Evolutionary conservation across 2,113 vertebrate genomes (phyloP).

Genomic region (Carlito syrichta): DNA sequence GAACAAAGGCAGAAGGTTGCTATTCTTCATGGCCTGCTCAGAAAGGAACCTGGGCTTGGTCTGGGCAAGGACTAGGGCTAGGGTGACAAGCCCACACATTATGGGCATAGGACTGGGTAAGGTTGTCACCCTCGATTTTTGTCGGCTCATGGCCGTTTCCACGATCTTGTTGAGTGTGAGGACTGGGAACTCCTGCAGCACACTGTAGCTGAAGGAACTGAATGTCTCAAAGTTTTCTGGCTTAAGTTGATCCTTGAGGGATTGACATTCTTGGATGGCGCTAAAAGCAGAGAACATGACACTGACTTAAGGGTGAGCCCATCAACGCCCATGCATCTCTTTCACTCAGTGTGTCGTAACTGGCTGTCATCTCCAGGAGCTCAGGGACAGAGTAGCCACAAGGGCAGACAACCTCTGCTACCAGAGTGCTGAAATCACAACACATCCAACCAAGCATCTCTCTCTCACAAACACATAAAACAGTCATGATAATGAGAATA

Average conservation of each 20-base stretch:
- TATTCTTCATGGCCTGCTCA: constrained; percentile 97
- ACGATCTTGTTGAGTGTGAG: constrained; percentile 94
- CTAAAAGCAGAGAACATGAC: constrained; percentile 76
- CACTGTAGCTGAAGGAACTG: constrained; percentile 89
- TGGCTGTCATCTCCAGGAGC: background rate
- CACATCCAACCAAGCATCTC: background rate
- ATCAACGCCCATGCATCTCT: accelerated
- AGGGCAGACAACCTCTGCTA: background rate
- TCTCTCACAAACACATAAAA: background rate
- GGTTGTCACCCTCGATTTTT: constrained; percentile 85
- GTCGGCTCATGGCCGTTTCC: constrained; percentile 84
- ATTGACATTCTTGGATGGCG: constrained; percentile 89
- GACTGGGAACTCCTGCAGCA: constrained; percentile 97
- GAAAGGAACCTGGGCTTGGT: constrained; percentile 95
- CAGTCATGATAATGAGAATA: background rate
- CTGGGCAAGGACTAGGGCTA: no score
- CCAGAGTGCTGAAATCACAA: background rate
- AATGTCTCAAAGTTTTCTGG: constrained; percentile 86
- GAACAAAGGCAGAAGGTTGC: constrained; percentile 96
- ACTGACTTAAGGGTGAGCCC: background rate
- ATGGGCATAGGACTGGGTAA: constrained; percentile 97
- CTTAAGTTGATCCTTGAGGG: constrained; percentile 92
- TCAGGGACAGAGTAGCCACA: background rate
- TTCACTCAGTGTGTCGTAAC: accelerated
- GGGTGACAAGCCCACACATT: constrained; percentile 95